Evolutionary conservation across 2,888 invertebrate species (phyloP), one percentile per base, ranked within the genome.

Genomic region (Scotopteryx bipunctaria): DNA sequence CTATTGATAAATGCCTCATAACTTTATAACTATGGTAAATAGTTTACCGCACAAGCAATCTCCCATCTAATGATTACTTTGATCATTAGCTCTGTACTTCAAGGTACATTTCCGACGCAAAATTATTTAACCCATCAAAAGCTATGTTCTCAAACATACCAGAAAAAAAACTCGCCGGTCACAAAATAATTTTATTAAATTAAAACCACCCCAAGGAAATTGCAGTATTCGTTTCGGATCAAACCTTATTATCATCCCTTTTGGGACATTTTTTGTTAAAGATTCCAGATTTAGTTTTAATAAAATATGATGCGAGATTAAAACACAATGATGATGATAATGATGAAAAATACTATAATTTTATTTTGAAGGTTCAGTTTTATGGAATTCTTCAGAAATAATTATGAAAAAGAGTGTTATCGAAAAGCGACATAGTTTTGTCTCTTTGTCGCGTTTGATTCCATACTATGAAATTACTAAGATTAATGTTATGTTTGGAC

Each of bases 181-280:
- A 50, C 42, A 51, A 51, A 61, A 57, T 55, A 57, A 49, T 61
- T 62, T 63, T 63, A 65, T 59, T 59, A 73, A 75, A 75, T 78
- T 73, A 73, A 72, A 69, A 67, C 65, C 63, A 66, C 68, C 72
- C 73, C 70, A 64, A 70, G 69, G 68, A 78, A 80, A 81, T 80
- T 81, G 74, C 67, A 55, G 72, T 78, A 84, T 87, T 86, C 83
- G 85, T 81, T 72, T 83, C 83, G 83, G 81, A 82, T 85, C 81
- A 83, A 74, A 71, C 67, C 69, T 66, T 71, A 70, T 77, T 73
- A 72, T 69, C 59, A 55, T 43, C 64, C 71, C 81, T 80, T 83
- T 83, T 78, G 70, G 70, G 82, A 82, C 82, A 81, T 63, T 74
- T 77, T 76, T 73, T 71, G 59, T 54, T n/a, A n/a, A 69, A 56